phyloP scores from a whole-genome alignment of 2,797 vertebrate species.

The Typhlichthys subterraneus region DNA sequence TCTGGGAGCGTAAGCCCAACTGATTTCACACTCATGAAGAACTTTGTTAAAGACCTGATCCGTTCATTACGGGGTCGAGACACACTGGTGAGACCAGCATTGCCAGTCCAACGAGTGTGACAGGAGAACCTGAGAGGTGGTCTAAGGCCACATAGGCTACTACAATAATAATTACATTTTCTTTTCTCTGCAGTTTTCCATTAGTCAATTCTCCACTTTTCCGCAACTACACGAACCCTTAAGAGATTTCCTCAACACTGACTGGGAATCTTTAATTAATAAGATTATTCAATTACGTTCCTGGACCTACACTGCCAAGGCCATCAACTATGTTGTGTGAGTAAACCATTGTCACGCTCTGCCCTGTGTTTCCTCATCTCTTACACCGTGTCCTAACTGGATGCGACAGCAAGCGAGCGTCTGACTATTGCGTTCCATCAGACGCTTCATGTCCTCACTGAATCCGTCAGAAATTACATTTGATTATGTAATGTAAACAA shows the following conservation, averaged over 20 bases:
- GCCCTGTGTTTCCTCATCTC: too few species aligned
- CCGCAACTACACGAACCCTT: conserved; percentile 36
- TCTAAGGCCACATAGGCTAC: too few species aligned
- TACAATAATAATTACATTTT: not conserved
- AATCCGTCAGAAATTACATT: too few species aligned
- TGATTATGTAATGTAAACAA: too few species aligned
- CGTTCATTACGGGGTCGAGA: conserved; percentile 4
- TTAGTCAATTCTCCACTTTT: conserved; percentile 27
- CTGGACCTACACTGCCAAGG: conserved; percentile 41
- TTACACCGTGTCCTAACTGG: too few species aligned
- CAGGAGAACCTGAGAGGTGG: too few species aligned
- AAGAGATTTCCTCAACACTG: not conserved
- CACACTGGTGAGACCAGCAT: conserved; percentile 38
- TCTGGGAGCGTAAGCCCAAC: conserved; percentile 25
- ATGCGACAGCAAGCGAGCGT: too few species aligned
- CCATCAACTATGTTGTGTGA: conserved; percentile 66
- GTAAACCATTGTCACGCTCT: not conserved
- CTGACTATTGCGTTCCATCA: too few species aligned
- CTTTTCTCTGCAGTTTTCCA: conserved; percentile 67
- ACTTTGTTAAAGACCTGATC: conserved; percentile 61
- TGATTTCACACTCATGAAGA: conserved; percentile 57
- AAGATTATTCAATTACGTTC: rapidly evolving
- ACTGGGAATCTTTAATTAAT: conserved; percentile 18
- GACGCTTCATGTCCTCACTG: too few species aligned
- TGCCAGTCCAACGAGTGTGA: too few species aligned